Evolutionary conservation across 2,888 invertebrate genomes (phyloP).

Genomic region (Leistus spinibarbis): DNA sequence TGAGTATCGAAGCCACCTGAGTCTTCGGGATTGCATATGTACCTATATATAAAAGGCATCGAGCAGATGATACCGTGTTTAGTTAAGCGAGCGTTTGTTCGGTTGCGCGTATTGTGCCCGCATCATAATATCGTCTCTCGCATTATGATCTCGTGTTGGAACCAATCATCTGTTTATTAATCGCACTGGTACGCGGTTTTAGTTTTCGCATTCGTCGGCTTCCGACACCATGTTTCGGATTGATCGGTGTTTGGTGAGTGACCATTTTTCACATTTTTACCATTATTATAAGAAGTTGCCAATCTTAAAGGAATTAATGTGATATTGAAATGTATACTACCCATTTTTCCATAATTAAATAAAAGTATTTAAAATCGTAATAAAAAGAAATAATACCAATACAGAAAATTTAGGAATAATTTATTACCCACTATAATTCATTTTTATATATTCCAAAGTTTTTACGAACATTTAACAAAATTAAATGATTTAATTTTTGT

Average conservation of each 20-base stretch:
- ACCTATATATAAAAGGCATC: constrained; percentile 17
- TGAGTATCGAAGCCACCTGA: neutral
- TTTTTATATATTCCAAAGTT: neutral
- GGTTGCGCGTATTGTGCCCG: constrained; percentile 28
- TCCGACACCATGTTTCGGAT: constrained; percentile 14
- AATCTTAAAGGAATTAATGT: no score
- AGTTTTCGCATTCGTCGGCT: neutral
- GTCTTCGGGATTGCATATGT: constrained; percentile 12
- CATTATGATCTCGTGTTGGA: neutral
- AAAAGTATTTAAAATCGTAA: no score
- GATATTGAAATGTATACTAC: no score
- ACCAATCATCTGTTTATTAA: neutral
- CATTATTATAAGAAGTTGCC: neutral
- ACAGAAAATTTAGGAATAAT: no score
- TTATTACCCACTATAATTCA: no score
- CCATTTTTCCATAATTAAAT: no score
- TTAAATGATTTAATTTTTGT: no score
- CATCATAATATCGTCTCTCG: neutral
- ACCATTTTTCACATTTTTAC: neutral
- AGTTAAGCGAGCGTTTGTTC: constrained; percentile 34
- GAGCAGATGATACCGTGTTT: constrained; percentile 22
- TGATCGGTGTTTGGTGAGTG: constrained; percentile 32
- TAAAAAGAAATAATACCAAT: no score
- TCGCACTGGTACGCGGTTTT: neutral
- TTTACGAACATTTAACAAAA: neutral